Evolutionary conservation across 2,797 vertebrate species (phyloP), one percentile per base, ranked within the genome.

Genomic region (Okamejei kenojei): DNA sequence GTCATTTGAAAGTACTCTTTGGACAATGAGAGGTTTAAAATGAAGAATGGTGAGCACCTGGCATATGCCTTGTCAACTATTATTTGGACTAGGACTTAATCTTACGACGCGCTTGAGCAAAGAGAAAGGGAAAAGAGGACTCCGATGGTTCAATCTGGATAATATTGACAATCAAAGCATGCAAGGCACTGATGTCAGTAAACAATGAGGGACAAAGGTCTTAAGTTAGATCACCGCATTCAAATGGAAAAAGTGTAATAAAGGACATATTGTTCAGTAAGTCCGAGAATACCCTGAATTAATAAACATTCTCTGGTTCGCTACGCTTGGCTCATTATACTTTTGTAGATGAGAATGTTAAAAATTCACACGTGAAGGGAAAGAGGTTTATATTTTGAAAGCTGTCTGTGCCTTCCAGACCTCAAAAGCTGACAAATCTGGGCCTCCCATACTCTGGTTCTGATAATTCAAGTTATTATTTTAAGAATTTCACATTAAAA

Each of bases 331-430:
- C 61, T 88, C 84, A 68, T 35, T 88, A 68, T 68, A 88, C 63
- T 88, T 54, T 68, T 68, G n/a, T 88, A 68, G 84, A 88, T 35
- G n/a, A 68, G 61, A 88, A 68, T 68, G 63, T 68, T 68, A 68
- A 68, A 35, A 88, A 88, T 68, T 63, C 84, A 88, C 61, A 21
- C 1, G 84, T 68, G 61, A 88, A 68, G 68, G n/a, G 61, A 88
- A 88, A 35, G 61, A 88, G 84, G 17, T 88, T 88, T 88, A 88
- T 88, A 68, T 88, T 88, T 88, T 68, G 61, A 88, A 88, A 88
- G 84, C 61, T 88, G 84, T 21, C 84, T 88, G 17, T 65, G n/a
- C 61, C n/a, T 88, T 88, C 35, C 63, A 88, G n/a, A 35, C 17
- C 84, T 68, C 63, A 8, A 88, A 88, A 68, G n/a, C 32, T 88